phyloP scores from a whole-genome alignment of 2,888 invertebrate genomes.

The Ectobius pallidus region DNA sequence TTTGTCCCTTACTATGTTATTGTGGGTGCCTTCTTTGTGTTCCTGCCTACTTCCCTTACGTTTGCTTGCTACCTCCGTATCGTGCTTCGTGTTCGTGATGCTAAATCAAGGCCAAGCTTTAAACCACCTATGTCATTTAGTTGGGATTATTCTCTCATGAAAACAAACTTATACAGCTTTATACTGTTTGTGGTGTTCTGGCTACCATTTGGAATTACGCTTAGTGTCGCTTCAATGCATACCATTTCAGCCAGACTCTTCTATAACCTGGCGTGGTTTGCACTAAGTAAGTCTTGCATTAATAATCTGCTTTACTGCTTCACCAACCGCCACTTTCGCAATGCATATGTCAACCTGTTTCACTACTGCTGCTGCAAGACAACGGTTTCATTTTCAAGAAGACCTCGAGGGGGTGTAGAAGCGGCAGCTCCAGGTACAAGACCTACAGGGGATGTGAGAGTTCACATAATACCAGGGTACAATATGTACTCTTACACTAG shows the following conservation, averaged over 20 bases:
- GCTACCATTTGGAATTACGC: constrained; percentile 69
- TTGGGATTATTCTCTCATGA: constrained; percentile 66
- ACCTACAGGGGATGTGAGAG: constrained; percentile 68
- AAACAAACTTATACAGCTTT: constrained; percentile 70
- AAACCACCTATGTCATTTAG: constrained; percentile 67
- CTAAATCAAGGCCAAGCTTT: constrained; percentile 63
- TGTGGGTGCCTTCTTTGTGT: constrained; percentile 64
- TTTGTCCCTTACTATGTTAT: constrained; percentile 62
- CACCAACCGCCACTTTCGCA: constrained; percentile 71
- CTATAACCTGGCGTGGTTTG: constrained; percentile 73
- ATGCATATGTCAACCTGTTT: constrained; percentile 74
- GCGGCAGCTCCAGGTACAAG: constrained; percentile 53
- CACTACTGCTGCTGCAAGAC: constrained; percentile 84
- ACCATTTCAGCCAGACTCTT: constrained; percentile 60
- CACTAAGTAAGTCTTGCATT: constrained; percentile 70
- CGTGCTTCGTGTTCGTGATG: constrained; percentile 60
- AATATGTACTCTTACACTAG: constrained; percentile 69
- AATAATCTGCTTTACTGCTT: constrained; percentile 70
- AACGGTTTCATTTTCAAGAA: constrained; percentile 68
- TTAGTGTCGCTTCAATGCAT: constrained; percentile 62
- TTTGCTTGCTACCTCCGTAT: constrained; percentile 60
- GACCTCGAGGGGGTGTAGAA: constrained; percentile 57
- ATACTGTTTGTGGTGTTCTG: constrained; percentile 67
- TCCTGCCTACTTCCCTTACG: constrained; percentile 59
- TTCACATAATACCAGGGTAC: constrained; percentile 76